Percentiles rank a stretch among this genome's conserved stretches.
These are phyloP conservation scores for Metellina segmentata DNA, from an alignment of 2,888 invertebrate species.

Conservation along the genomic window DNA sequence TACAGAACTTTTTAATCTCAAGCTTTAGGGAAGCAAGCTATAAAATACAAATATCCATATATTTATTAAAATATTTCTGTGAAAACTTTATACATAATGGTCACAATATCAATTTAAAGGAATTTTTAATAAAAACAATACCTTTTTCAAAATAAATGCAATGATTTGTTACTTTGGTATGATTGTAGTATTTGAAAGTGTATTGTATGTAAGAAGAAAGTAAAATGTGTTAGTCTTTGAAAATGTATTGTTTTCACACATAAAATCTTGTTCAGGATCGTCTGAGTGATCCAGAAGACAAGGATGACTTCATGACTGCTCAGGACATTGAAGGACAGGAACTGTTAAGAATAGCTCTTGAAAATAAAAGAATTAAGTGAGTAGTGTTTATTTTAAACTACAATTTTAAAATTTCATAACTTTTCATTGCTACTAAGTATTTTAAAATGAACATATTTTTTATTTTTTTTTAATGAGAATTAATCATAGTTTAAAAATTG, in stretches of 20 bases:
- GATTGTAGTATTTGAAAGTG: not conserved
- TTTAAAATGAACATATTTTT: too few species aligned
- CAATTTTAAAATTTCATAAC: not conserved
- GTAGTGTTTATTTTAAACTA: not conserved
- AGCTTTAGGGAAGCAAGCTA: too few species aligned
- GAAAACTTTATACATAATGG: too few species aligned
- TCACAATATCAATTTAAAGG: too few species aligned
- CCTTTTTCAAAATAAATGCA: not conserved
- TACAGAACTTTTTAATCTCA: too few species aligned
- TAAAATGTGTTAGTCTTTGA: too few species aligned
- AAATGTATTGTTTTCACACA: too few species aligned
- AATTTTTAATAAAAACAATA: too few species aligned
- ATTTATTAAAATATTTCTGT: too few species aligned
- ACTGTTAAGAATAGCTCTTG: slow-evolving; percentile 68
- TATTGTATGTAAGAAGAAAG: not conserved
- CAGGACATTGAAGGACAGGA: slow-evolving; percentile 68
- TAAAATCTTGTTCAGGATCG: slow-evolving; percentile 48
- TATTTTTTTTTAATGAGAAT: too few species aligned
- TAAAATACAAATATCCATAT: too few species aligned
- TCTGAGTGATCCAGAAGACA: slow-evolving; percentile 59
- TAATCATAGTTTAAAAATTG: too few species aligned
- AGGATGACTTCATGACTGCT: slow-evolving; percentile 67
- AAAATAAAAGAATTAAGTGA: slow-evolving; percentile 72
- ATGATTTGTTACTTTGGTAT: not conserved
- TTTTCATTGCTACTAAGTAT: not conserved